Base-by-base conservation (phyloP, 2,797 vertebrate species). In the Pitangus sulphuratus region DNA sequence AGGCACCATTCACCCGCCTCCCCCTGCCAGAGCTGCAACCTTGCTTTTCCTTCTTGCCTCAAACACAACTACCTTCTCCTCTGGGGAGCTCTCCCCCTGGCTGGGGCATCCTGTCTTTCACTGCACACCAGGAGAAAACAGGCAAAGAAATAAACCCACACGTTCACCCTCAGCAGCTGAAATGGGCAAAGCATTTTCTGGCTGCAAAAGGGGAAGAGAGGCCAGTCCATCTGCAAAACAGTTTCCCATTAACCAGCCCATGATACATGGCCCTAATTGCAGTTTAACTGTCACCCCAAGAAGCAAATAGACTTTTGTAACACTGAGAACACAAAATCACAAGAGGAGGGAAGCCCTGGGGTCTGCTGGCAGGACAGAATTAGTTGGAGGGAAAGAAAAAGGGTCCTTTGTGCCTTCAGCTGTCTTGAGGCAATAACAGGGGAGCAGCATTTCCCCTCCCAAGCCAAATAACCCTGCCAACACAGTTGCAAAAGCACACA, bases 61-160 rank as follows among this genome's bases (percentile, higher is more conserved):
- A 56, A 18, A 19, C 24, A 24, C 12, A 7, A 39, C 60, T 58
- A 64, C 9, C 30, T 1, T 5, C 37, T 45, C 35, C 48, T 37
- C 28, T 22, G 2, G 0, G 51, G 37, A 64, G 45, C 31, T 20
- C 2, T 17, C 0, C 3, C 8, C 26, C 4, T 11, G 28, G 5
- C 2, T 35, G n/a, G 25, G 28, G 12, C 31, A 26, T 37, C 18
- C 64, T 87, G 13, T 68, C 7, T n/a, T n/a, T 48, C 56, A 3
- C 15, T 8, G 48, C 35, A 22, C 2, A 3, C 8, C 5, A 19
- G 44, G 47, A 69, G 44, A 44, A 69, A 86, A 81, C 4, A n/a
- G 53, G 21, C 61, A 79, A 26, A 0, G 0, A 78, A 79, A 78
- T 8, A 57, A 87, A 84, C 5, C 35, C 47, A 19, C 2, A 1